phyloP scores from a whole-genome alignment of 2,888 invertebrate genomes.

The Heteromurus nitidus region DNA sequence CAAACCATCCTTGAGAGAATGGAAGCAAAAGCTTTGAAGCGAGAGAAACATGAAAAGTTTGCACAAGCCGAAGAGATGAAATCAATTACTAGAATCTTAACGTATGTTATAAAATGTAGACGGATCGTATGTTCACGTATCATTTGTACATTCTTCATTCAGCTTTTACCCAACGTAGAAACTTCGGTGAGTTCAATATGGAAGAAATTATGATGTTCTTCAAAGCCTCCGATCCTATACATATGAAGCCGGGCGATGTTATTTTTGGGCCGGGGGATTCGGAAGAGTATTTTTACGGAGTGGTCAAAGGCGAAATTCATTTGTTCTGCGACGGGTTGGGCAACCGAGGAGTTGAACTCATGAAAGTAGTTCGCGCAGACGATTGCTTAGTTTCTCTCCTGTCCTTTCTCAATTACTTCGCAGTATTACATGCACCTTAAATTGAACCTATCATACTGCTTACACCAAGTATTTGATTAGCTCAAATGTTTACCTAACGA shows the following conservation, averaged over 20 bases:
- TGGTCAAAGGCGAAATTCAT: conserved; percentile 52
- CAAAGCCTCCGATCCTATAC: conserved; percentile 34
- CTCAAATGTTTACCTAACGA: neutral
- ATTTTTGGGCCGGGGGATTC: conserved; percentile 33
- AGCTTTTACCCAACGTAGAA: conserved; percentile 4
- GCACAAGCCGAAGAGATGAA: conserved; percentile 32
- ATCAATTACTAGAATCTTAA: conserved; percentile 23
- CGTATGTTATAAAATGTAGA: conserved; percentile 20
- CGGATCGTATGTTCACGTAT: neutral
- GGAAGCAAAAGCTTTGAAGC: conserved; percentile 40
- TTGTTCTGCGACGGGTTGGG: conserved; percentile 31
- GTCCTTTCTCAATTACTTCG: conserved; percentile 30
- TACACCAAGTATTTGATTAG: too few species aligned
- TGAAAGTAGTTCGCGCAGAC: conserved; percentile 45
- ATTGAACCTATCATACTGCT: neutral
- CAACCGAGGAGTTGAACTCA: neutral
- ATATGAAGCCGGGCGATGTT: conserved; percentile 19
- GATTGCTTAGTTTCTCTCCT: conserved; percentile 36
- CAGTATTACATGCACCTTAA: neutral
- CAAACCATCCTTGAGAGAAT: conserved; percentile 36
- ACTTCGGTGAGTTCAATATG: conserved; percentile 39
- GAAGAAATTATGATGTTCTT: conserved; percentile 50
- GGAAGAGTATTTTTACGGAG: conserved; percentile 44
- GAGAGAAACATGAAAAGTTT: neutral
- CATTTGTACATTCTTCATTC: neutral